Conservation (phyloP, 2,888 invertebrate species). For the Mythimna loreyi region DNA sequence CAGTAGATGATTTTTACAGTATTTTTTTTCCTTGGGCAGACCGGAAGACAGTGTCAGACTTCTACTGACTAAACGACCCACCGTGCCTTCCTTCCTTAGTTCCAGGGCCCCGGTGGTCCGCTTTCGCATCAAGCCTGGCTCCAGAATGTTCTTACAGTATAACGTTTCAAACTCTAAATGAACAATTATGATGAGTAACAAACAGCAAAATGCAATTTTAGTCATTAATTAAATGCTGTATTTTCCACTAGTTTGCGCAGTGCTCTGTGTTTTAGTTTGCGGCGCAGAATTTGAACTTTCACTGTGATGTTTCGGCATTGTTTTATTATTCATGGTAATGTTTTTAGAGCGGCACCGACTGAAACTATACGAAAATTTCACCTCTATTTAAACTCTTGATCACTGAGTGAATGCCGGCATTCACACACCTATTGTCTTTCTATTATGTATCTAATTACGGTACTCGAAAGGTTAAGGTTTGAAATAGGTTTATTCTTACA, state of each 20-base stretch:
- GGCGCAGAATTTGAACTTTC: conserved; percentile 38
- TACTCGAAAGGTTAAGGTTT: too few species aligned
- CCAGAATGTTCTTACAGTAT: conserved; percentile 25
- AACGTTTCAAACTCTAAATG: conserved; percentile 34
- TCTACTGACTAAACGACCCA: too few species aligned
- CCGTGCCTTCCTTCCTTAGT: too few species aligned
- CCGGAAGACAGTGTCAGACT: too few species aligned
- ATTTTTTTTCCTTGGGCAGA: too few species aligned
- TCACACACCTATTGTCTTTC: too few species aligned
- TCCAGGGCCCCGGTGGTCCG: too few species aligned
- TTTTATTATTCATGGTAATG: conserved; percentile 16
- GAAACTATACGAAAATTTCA: not conserved
- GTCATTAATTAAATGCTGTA: conserved; percentile 57
- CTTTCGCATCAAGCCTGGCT: too few species aligned
- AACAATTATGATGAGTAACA: conserved; percentile 37
- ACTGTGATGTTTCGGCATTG: conserved; percentile 14
- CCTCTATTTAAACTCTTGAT: too few species aligned
- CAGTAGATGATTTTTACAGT: conserved; percentile 27
- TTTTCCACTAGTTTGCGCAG: conserved; percentile 44
- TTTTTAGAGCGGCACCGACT: conserved; percentile 1
- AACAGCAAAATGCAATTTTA: conserved; percentile 53
- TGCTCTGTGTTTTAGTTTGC: conserved; percentile 29
- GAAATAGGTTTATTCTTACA: too few species aligned
- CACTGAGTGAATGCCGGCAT: too few species aligned
- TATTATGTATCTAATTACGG: too few species aligned